phyloP scores from a whole-genome alignment of 2,113 vertebrate species.

The Chrysochloris asiatica region DNA sequence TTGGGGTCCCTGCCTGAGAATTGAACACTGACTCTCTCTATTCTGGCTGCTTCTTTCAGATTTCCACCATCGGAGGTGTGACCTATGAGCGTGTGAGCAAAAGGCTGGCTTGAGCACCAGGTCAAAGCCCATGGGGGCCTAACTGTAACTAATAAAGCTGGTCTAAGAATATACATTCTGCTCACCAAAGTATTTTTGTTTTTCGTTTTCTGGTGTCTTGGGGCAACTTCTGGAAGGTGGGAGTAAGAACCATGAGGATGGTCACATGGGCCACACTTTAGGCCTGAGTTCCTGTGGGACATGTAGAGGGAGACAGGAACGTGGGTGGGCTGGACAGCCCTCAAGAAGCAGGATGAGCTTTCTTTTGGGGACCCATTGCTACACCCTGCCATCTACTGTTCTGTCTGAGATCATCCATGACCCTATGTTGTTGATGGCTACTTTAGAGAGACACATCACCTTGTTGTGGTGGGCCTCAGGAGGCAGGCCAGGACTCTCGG shows the following conservation, averaged over 20 bases:
- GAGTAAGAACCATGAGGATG: not conserved
- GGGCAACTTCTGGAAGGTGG: not conserved
- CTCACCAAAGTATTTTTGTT: not conserved
- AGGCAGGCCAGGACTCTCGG: not conserved
- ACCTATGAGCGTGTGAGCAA: slow-evolving; percentile 89
- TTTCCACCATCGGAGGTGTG: slow-evolving; percentile 79
- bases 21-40: not conserved
- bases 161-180: not conserved
- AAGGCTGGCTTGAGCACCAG: slow-evolving; percentile 78
- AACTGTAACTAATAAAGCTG: slow-evolving; percentile 60
- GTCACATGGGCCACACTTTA: not conserved
- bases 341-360: not conserved
- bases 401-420: not conserved
- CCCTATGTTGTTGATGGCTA: not conserved
- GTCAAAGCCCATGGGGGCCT: not conserved
- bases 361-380: rapidly evolving
- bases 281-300: not conserved
- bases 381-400: not conserved
- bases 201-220: not conserved
- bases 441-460: not conserved
- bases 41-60: slow-evolving; percentile 80
- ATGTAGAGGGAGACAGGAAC: not conserved
- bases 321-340: not conserved
- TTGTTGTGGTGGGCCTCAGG: not conserved
- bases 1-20: too few relatives aligned